Evolutionary conservation across 2,113 vertebrate species (phyloP).

Genomic region (Pica pica): DNA sequence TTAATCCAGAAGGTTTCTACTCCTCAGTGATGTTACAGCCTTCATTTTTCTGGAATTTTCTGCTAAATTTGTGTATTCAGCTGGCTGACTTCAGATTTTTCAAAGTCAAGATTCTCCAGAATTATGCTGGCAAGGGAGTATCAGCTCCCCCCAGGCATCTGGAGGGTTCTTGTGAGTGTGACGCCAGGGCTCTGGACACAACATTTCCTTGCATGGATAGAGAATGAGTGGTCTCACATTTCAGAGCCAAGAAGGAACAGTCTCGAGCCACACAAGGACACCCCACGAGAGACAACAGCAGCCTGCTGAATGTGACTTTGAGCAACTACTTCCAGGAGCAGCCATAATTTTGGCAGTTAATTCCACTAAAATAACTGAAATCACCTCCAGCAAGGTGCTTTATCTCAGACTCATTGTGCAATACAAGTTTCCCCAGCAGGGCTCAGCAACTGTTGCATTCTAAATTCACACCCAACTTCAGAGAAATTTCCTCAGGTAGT

Average conservation of each 20-base stretch:
- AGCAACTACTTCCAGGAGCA: not conserved
- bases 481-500: not conserved
- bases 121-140: not conserved
- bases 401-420: not conserved
- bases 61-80: not conserved
- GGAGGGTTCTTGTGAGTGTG: not conserved
- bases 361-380: not conserved
- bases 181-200: not conserved
- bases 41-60: not conserved
- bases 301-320: not conserved
- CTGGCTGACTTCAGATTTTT: not conserved
- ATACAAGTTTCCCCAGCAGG: not conserved
- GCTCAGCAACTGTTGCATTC: not conserved
- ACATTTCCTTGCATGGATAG: not conserved
- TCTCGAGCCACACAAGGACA: not conserved
- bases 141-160: not conserved
- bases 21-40: not conserved
- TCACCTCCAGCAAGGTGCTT: not conserved
- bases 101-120: not conserved
- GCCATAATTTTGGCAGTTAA: not conserved
- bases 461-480: not conserved
- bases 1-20: slow-evolving; percentile 10
- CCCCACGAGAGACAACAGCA: not conserved
- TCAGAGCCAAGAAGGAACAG: not conserved
- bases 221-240: not conserved